Evolutionary conservation across 92 coral and sea anemone species (phyloP), one percentile per base, ranked within the genome.

Genomic region (Muricea muricata): DNA sequence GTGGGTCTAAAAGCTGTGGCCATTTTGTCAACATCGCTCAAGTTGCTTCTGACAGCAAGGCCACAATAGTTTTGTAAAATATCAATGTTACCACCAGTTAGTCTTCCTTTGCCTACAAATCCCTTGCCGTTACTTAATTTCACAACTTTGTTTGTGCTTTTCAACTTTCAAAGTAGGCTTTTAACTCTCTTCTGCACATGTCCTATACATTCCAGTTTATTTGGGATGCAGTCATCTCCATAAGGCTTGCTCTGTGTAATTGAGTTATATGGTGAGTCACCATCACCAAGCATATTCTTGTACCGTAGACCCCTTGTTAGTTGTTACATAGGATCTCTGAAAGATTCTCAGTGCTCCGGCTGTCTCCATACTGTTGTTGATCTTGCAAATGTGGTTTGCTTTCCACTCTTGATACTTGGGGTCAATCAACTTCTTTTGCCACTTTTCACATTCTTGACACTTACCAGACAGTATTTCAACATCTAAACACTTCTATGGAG

Each of bases 121-220:
- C 75, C 75, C 18, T 69, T 69, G 37, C 75, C 75, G 45, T 69
- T 45, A 7, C 46, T 33, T 14, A 69, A 47, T 32, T 69, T 73
- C 31, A 29, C 54, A 40, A 55, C 79, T 41, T 73, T 73, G 15
- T 73, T 73, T 48, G 52, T 41, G 26, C 6, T 34, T 41, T 73
- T 73, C 17, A 73, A 39, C 55, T 20, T 13, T 40, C 79, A 26
- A 6, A 41, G 25, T 33, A 24, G 15, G 24, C 52, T 15, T 35
- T 57, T 57, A 0, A 73, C 79, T 34, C 79, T 14, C 30, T 73
- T 73, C 52, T 73, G 79, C 13, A 73, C 75, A 69, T 21, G 75
- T 24, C 75, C 75, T 12, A 69, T 32, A 29, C 75, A 69, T 69
- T 69, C 75, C 34, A 69, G 45, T 69, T 69, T 69, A 47, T 28